Evolutionary conservation across 2,113 vertebrate species (phyloP).

Genomic region (Capricornis sumatraensis): DNA sequence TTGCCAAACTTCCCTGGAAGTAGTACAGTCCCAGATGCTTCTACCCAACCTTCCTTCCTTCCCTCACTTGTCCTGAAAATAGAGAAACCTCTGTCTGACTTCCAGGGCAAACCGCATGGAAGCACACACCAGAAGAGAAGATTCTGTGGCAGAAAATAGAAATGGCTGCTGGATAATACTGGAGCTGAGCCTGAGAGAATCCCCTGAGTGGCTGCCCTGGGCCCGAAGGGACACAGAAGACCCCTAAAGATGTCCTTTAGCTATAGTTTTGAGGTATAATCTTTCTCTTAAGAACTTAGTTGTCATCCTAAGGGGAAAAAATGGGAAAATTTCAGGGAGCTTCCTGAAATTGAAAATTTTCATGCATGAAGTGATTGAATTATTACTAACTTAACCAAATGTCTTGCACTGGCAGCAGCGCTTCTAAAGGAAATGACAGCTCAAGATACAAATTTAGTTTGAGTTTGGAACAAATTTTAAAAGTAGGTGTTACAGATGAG

Average conservation of each 20-base stretch:
- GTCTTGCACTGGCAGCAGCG: not conserved
- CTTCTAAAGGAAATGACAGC: not conserved
- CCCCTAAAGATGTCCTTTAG: not conserved
- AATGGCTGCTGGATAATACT: not conserved
- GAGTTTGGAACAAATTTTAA: not conserved
- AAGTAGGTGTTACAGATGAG: not conserved
- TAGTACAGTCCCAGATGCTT: not conserved
- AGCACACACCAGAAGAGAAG: not conserved
- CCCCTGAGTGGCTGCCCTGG: accelerated
- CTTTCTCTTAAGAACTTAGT: not conserved
- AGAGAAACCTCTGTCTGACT: not conserved
- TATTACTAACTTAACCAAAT: not conserved
- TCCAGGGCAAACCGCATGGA: not conserved
- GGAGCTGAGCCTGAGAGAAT: not conserved
- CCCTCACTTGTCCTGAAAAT: not conserved
- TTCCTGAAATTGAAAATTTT: not conserved
- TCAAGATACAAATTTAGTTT: not conserved
- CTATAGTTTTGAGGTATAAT: not conserved
- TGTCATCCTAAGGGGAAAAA: not conserved
- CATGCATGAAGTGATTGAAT: not conserved
- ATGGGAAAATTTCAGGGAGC: not conserved
- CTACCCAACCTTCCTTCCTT: not conserved
- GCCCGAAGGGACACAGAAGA: too few species aligned
- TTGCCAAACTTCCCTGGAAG: not conserved
- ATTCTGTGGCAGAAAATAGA: not conserved